Conservation (phyloP, 2,888 invertebrate species). For the Melinaea marsaeus region DNA sequence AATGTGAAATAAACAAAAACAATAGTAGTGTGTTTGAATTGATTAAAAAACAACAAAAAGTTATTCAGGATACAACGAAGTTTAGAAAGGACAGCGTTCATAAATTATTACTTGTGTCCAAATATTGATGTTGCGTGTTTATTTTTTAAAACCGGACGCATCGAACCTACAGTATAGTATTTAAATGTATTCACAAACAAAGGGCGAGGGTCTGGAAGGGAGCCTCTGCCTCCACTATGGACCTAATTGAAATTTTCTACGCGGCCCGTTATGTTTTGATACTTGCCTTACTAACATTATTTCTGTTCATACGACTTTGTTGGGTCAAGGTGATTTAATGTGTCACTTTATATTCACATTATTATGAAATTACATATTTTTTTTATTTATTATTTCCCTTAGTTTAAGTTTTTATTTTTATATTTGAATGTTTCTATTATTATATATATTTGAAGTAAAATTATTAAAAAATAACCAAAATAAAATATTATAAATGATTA, state of each 20-base stretch:
- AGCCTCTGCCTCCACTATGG: slow-evolving; percentile 56
- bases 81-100: slow-evolving; percentile 47
- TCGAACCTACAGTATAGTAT: slow-evolving; percentile 57
- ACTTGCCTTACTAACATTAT: slow-evolving; percentile 37
- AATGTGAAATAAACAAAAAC: no score
- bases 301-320: neutral
- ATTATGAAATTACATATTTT: neutral
- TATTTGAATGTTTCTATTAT: no score
- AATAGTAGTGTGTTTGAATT: no score
- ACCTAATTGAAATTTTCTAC: slow-evolving; percentile 67
- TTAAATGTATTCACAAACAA: slow-evolving; percentile 75
- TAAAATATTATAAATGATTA: no score
- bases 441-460: no score
- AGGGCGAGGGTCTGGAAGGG: slow-evolving; percentile 61
- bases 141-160: slow-evolving; percentile 60
- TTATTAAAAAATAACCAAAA: no score
- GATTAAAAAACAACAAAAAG: neutral
- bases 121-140: slow-evolving; percentile 57
- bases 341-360: neutral
- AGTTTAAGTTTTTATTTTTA: no score
- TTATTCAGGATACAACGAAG: slow-evolving; percentile 31
- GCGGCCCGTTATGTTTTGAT: slow-evolving; percentile 43
- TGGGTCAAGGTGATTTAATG: neutral
- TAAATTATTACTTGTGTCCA: slow-evolving; percentile 62
- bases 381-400: no score